phyloP scores from a whole-genome alignment of 2,888 invertebrate species.

The Melipona beecheii region DNA sequence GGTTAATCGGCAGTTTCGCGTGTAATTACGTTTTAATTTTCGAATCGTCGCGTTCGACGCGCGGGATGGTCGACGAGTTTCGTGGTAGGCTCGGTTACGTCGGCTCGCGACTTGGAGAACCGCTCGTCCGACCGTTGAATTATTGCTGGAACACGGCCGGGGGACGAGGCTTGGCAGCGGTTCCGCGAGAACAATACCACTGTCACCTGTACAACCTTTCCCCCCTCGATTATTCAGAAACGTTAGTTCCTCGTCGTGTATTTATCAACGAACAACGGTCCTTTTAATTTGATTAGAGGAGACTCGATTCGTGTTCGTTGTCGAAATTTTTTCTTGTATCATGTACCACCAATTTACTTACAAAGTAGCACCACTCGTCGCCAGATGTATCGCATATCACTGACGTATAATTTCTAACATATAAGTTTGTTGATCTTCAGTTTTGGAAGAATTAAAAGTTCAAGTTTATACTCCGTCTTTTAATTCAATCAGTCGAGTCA shows the following conservation, averaged over 20 bases:
- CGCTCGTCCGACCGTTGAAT: background rate
- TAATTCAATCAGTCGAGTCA: too few species aligned
- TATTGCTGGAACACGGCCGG: background rate
- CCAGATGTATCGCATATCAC: too few species aligned
- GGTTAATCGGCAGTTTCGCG: constrained; percentile 57
- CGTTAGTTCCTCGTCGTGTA: background rate
- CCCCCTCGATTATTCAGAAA: background rate
- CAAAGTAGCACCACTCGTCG: too few species aligned
- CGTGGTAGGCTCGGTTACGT: background rate
- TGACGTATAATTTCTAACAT: too few species aligned
- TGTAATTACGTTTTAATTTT: constrained; percentile 52
- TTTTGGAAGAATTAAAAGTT: too few species aligned
- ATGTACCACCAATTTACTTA: too few species aligned
- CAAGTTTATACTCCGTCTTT: too few species aligned
- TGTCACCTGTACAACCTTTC: background rate
- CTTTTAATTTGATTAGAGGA: too few species aligned
- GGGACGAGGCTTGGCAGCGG: background rate
- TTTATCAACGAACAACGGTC: background rate
- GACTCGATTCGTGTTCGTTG: too few species aligned
- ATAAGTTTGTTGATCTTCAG: too few species aligned
- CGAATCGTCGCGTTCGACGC: constrained; percentile 28
- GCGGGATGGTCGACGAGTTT: background rate
- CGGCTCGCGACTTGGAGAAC: background rate
- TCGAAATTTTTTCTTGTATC: too few species aligned
- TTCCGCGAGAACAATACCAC: background rate